Evolutionary conservation across 1,140 invertebrate genomes (phyloP), one percentile per base, ranked within the genome.

Genomic region (Bilobella aurantiaca): DNA sequence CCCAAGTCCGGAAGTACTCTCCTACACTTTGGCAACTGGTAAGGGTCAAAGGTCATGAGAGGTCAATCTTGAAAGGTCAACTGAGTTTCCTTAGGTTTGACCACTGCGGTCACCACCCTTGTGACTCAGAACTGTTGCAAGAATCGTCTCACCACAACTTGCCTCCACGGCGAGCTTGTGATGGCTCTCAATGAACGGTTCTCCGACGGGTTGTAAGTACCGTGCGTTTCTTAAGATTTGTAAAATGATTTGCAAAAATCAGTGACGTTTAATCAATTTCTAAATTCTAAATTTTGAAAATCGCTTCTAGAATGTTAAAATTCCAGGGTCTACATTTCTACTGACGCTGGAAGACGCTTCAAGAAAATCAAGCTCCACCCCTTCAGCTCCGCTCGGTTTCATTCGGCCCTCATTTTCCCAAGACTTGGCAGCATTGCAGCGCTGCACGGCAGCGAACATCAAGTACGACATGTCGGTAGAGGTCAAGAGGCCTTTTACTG

Each of bases 71-170:
- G 25, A 58, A n/a, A 34, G 46, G 8, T 16, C n/a, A n/a, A 1
- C 16, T 18, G 23, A n/a, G 32, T 32, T 25, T 32, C 27, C 8
- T 53, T 37, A 65, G 67, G 67, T 14, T 27, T 66, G 1, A 42
- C 34, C 1, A 16, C 18, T 1, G 28, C 56, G 0, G 34, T 67
- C 0, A 59, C 61, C n/a, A 59, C 42, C 47, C 8, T 70, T n/a
- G 42, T 70, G 1, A 58, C 58, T 27, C 65, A 67, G 31, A 65
- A 46, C 34, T 70, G 69, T 56, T 70, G 69, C 42, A 61, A 32
- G 0, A 58, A 63, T 42, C 37, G 37, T n/a, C n/a, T 42, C 37
- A 32, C 58, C 0, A 1, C 1, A 0, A 60, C 58, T 21, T 70
- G 69, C 59, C 32, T 49, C 1, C n/a, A 63, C 25, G 69, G 69